phyloP scores from a whole-genome alignment of 2,888 invertebrate species.

The Drepanosiphum platanoidis region DNA sequence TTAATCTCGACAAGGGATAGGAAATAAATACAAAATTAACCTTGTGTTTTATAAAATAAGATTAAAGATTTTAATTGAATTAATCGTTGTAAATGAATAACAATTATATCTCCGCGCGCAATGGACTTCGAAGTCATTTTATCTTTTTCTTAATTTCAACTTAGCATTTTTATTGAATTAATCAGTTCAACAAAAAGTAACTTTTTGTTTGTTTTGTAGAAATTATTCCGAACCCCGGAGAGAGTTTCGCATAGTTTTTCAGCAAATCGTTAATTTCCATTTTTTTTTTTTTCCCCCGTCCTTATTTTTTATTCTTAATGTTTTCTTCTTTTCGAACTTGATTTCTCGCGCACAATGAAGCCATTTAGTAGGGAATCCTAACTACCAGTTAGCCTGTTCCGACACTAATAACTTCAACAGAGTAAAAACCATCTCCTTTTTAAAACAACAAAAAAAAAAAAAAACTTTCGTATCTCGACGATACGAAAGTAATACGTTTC shows the following conservation, averaged over 20 bases:
- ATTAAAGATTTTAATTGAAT: neutral
- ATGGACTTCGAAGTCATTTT: neutral
- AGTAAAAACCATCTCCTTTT: neutral
- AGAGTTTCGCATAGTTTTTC: neutral
- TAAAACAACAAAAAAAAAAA: neutral
- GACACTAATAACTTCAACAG: neutral
- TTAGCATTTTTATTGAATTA: slow-evolving; percentile 12
- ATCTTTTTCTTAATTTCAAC: slow-evolving; percentile 4
- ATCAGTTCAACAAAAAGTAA: slow-evolving; percentile 15
- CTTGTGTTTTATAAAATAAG: neutral
- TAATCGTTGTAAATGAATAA: neutral
- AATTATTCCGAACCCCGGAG: neutral
- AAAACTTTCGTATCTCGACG: neutral
- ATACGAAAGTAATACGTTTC: neutral
- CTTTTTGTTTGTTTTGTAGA: neutral
- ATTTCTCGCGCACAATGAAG: neutral
- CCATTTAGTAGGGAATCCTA: neutral
- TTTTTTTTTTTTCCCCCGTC: too few species aligned
- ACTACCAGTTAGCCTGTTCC: neutral
- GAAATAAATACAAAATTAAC: slow-evolving; percentile 5
- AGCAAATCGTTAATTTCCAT: neutral
- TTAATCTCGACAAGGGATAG: neutral
- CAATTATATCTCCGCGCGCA: neutral
- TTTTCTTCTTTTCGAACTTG: neutral
- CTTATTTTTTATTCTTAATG: neutral